These are phyloP conservation scores for Drosophila repletoides DNA, from an alignment of 1,140 invertebrate genomes.

Conservation along the genomic window DNA sequence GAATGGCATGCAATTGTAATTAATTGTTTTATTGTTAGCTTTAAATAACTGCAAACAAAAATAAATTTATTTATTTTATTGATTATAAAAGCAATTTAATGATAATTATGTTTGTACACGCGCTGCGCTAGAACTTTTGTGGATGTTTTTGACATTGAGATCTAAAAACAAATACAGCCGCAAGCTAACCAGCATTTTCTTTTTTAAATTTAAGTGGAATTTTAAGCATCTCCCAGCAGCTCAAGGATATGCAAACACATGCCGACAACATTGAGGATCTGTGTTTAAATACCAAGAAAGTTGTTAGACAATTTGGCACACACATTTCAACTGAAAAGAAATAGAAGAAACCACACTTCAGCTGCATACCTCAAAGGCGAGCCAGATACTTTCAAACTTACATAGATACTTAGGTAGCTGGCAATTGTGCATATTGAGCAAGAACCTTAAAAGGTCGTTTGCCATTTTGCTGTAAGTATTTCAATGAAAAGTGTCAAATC, in stretches of 20 bases:
- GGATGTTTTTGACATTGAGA: background rate
- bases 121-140: background rate
- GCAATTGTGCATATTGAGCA: slow-evolving; percentile 49
- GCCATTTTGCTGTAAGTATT: slow-evolving; percentile 34
- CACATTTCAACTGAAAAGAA: slow-evolving; percentile 41
- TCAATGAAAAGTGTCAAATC: slow-evolving; percentile 69
- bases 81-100: background rate
- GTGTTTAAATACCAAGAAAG: slow-evolving; percentile 20
- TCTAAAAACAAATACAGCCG: background rate
- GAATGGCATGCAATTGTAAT: slow-evolving; percentile 41
- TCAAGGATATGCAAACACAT: slow-evolving; percentile 8
- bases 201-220: background rate
- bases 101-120: slow-evolving; percentile 6
- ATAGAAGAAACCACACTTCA: slow-evolving; percentile 10
- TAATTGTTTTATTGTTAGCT: slow-evolving; percentile 57
- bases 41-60: slow-evolving; percentile 3
- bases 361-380: slow-evolving; percentile 19
- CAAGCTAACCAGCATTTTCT: background rate
- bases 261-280: too few species aligned
- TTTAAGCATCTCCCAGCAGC: too few species aligned
- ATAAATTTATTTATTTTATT: slow-evolving; percentile 7
- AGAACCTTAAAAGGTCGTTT: slow-evolving; percentile 77
- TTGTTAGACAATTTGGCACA: slow-evolving; percentile 22
- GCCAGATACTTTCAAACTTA: slow-evolving; percentile 6
- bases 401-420: slow-evolving; percentile 3